Evolutionary conservation across 2,888 invertebrate species (phyloP), one percentile per base, ranked within the genome.

Genomic region (Campopleginae sp.): DNA sequence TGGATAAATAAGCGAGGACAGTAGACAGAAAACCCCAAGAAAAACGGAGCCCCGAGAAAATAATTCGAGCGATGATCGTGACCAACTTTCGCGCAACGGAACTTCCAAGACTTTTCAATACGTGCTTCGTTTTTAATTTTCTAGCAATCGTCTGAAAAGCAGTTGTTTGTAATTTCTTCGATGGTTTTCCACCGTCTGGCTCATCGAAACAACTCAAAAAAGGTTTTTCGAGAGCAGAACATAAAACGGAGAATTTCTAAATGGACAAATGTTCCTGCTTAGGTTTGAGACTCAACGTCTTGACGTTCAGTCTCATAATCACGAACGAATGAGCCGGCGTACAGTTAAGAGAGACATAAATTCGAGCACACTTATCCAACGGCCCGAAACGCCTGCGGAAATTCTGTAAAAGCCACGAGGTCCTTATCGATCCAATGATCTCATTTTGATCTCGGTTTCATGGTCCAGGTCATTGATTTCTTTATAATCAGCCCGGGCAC

Each of bases 51-150:
- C 48, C 38, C 58, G 63, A 46, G 44, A 80, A 68, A 75, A 74
- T 63, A 75, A 80, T 83, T 79, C 75, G 44, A 75, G 75, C 23
- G 79, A 80, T 70, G 79, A 80, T 84, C 84, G 76, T 80, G 80
- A 77, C 76, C 76, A 80, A 80, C 46, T 72, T 71, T 42, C 68
- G 66, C 76, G 72, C 65, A 76, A 72, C 76, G 80, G 65, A 84
- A 66, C 71, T 80, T 84, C 76, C 72, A 77, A 33, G 31, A 72
- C 80, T 71, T 80, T 54, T 74, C 65, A 65, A 71, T 63, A 77
- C 80, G 84, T 70, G 70, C 70, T 58, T 65, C 80, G 74, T 75
- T 83, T 63, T 80, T 70, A 71, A 12, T 46, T 44, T 58, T 19
- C 23, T 23, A 14, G 27, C 19, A 27, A 27, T 70, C 23, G 54